Evolutionary conservation across 2,797 vertebrate species (phyloP).

Genomic region (Danio choprae): DNA sequence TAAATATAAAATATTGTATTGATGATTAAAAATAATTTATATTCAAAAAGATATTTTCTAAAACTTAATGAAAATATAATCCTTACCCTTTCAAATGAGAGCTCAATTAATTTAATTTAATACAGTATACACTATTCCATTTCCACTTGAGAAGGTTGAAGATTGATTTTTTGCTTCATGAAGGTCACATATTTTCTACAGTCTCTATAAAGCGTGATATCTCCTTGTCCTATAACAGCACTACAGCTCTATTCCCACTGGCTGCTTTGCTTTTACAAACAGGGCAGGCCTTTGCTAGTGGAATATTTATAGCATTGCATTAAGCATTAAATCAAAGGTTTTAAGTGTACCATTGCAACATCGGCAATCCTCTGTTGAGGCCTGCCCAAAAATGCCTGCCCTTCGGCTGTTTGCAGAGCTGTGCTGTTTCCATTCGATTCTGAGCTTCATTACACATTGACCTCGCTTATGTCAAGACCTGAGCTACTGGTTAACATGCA

Average conservation of each 20-base stretch:
- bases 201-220: conserved; percentile 63
- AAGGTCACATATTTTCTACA: neutral
- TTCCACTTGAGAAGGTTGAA: neutral
- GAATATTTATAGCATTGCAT: conserved; percentile 86
- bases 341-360: conserved; percentile 79
- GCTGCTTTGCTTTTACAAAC: conserved; percentile 66
- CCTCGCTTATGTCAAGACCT: conserved; percentile 64
- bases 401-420: conserved; percentile 73
- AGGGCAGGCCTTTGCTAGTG: conserved; percentile 77
- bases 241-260: conserved; percentile 66
- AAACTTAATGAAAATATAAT: neutral
- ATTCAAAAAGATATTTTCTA: neutral
- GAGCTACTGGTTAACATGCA: conserved; percentile 49
- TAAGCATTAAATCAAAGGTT: conserved; percentile 81
- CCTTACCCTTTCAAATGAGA: no score
- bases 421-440: conserved; percentile 60
- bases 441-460: conserved; percentile 65
- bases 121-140: neutral
- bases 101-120: neutral
- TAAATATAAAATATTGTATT: no score
- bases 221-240: conserved; percentile 76
- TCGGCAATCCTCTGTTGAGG: conserved; percentile 77
- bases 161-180: neutral
- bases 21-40: neutral
- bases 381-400: conserved; percentile 83